Conservation (phyloP, 2,888 invertebrate genomes). For the Euplagia quadripunctaria region DNA sequence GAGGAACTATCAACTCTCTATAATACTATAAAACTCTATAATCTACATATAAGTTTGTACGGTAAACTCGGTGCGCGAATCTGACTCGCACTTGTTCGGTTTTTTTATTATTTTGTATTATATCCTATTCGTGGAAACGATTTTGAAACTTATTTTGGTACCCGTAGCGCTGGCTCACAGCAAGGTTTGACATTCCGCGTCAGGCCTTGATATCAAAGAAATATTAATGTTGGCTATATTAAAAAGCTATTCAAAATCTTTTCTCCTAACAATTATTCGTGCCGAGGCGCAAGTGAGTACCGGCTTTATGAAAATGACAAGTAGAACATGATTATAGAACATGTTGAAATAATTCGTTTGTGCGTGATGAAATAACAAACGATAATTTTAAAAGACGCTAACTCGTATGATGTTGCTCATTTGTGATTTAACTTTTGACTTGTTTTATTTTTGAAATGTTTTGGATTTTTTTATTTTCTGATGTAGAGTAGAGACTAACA, state of each 20-base stretch:
- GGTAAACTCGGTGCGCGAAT: no score
- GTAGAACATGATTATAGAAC: not conserved
- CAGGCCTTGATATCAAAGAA: not conserved
- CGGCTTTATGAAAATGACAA: not conserved
- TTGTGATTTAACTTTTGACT: not conserved
- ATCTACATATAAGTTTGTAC: no score
- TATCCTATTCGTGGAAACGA: no score
- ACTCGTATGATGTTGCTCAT: not conserved
- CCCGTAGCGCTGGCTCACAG: not conserved
- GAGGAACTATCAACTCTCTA: no score
- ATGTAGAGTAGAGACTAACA: not conserved
- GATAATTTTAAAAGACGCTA: not conserved
- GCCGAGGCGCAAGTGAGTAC: not conserved
- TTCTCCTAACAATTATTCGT: not conserved
- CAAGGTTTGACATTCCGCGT: not conserved
- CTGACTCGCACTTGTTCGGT: no score
- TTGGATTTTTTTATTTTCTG: not conserved
- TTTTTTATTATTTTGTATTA: not conserved
- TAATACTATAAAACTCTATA: no score
- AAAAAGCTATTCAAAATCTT: constrained; percentile 1
- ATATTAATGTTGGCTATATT: not conserved
- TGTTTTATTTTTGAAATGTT: not conserved
- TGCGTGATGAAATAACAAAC: not conserved
- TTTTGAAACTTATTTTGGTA: not conserved
- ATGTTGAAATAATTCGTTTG: not conserved